These are phyloP conservation scores for Alauda arvensis DNA, from an alignment of 2,797 vertebrate genomes.

Conservation along the genomic window DNA sequence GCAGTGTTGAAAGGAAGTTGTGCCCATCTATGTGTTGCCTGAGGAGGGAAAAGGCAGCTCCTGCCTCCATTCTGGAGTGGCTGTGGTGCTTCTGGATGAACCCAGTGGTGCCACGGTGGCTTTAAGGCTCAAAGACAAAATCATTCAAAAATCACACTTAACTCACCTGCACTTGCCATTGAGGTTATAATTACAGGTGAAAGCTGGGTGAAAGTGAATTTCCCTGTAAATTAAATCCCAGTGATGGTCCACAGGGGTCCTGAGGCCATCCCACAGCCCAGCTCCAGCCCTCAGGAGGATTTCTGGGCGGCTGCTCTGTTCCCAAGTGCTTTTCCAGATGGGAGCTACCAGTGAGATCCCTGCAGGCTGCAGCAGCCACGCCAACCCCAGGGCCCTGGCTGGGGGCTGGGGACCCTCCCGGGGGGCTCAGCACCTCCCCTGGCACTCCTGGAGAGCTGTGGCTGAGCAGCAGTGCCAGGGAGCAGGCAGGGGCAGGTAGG, in stretches of 20 bases:
- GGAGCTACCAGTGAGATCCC: background rate
- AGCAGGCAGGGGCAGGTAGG: too few species aligned
- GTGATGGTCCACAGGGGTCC: background rate
- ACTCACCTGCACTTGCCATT: background rate
- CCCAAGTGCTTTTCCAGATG: background rate
- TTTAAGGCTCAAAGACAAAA: background rate
- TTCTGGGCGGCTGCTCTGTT: background rate
- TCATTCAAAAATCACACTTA: background rate
- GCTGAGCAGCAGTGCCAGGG: background rate
- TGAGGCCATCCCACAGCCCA: background rate
- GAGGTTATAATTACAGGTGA: background rate
- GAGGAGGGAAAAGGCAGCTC: background rate
- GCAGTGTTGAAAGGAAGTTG: background rate
- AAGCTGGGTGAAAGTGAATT: background rate
- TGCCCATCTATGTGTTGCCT: rapidly evolving
- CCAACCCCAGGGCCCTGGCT: background rate
- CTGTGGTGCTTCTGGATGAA: background rate
- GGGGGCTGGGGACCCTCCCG: rapidly evolving
- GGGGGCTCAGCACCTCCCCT: background rate
- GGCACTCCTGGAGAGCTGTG: background rate
- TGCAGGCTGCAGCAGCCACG: background rate
- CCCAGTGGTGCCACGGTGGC: rapidly evolving
- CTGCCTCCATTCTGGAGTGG: background rate
- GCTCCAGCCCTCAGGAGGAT: background rate
- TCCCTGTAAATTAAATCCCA: background rate